Percentiles rank a stretch among this genome's conserved stretches.
Evolutionary conservation across 2,797 vertebrate species (phyloP).

Genomic region (Megalops cyprinoides): DNA sequence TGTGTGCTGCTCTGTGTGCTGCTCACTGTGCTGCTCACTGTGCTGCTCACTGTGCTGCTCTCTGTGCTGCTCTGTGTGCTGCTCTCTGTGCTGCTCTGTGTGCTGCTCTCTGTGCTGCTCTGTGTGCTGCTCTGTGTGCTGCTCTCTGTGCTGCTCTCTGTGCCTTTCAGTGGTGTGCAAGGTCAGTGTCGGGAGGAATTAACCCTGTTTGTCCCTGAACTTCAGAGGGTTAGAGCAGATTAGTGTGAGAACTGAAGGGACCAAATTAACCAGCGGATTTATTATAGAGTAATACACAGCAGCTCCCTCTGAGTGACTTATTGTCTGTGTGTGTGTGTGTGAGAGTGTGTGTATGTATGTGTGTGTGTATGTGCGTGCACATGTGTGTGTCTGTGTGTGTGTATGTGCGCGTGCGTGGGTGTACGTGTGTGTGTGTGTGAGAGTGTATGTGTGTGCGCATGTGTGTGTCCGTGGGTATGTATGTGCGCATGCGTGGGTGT

Average conservation of each 20-base stretch:
- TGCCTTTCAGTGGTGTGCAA: background rate
- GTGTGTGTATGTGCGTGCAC: background rate
- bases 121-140: too few relatives aligned
- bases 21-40: too few relatives aligned
- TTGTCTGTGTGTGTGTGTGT: background rate
- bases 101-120: background rate
- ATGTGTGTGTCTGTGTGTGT: background rate
- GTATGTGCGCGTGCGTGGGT: background rate
- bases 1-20: too few relatives aligned
- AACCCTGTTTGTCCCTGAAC: background rate
- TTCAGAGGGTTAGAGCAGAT: background rate
- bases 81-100: background rate
- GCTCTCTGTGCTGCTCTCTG: background rate
- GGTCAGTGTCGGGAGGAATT: background rate
- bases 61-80: too few relatives aligned
- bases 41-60: too few relatives aligned
- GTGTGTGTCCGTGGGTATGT: background rate
- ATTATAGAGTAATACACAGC: too few relatives aligned
- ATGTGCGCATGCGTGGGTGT: too few relatives aligned
- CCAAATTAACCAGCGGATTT: background rate
- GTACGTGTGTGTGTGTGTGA: background rate
- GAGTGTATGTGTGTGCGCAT: background rate
- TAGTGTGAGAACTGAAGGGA: background rate
- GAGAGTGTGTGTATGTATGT: background rate
- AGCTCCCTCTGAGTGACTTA: too few relatives aligned